Conservation (phyloP, 2,113 vertebrate species). For the Ibidorhyncha struthersii region DNA sequence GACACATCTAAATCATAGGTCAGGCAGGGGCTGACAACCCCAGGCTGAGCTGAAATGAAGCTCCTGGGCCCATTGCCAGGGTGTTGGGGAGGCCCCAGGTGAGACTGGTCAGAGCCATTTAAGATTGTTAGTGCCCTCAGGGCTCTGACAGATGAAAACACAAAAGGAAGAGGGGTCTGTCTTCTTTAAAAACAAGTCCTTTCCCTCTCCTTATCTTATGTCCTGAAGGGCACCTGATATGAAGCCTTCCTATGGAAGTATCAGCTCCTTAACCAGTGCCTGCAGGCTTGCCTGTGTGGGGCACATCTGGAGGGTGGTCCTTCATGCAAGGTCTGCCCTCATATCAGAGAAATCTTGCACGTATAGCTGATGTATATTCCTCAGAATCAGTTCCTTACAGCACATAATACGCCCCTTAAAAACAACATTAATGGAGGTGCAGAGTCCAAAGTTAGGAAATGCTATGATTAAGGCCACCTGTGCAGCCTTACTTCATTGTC, state of each 20-base stretch:
- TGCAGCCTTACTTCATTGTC: neutral
- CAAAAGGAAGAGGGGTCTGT: neutral
- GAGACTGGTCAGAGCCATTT: neutral
- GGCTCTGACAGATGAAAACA: neutral
- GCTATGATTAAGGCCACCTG: neutral
- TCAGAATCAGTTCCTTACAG: neutral
- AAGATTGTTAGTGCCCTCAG: neutral
- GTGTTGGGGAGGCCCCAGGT: neutral
- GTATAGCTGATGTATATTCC: rapidly evolving
- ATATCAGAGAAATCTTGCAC: neutral
- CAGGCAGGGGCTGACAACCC: neutral
- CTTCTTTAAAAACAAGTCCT: neutral
- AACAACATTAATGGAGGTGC: neutral
- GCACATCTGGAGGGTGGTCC: neutral
- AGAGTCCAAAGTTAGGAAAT: neutral
- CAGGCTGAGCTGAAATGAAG: neutral
- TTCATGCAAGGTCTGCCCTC: neutral
- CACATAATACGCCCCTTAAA: neutral
- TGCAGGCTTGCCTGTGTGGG: neutral
- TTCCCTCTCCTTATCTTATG: neutral
- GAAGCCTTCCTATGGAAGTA: neutral
- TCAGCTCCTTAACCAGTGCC: neutral
- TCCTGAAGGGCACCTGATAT: neutral
- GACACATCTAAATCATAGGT: neutral
- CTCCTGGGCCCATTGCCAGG: neutral